Base-by-base conservation (phyloP, 2,888 invertebrate genomes). In the Synanthedon andrenaeformis region DNA sequence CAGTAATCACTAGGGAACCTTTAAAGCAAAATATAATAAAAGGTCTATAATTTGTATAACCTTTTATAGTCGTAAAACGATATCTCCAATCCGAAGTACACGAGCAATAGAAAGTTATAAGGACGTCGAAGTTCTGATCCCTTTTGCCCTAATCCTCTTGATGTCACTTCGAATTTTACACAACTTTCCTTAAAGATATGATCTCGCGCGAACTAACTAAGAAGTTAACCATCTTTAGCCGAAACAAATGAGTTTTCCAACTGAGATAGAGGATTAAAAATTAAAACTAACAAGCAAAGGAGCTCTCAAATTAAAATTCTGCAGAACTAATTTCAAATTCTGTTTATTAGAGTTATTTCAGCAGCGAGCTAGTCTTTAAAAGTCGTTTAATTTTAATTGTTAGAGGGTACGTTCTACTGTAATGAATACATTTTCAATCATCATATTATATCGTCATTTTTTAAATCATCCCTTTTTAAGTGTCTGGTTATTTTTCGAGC, bases 81-180 rank as follows among this genome's bases (percentile, higher is more conserved):
- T 49, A 23, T 49, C 49, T 64, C 62, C 56, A 53, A 55, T 67
- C 61, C 56, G 63, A 65, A 64, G 66, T 68, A 70, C 67, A 69
- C 68, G 69, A 69, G 67, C 69, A 56, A 69, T 68, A 63, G 68
- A 67, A 72, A 72, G 72, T 72, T 74, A 74, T 65, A 70, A 69
- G 68, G 70, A 66, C 62, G 63, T 50, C 58, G 56, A 74, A 76
- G 69, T 74, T 75, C 62, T 58, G 65, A 71, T 72, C 71, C 69
- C 64, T 69, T 62, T 59, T 54, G 59, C 62, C 66, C 59, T 71
- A 74, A 76, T 70, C 70, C 71, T 63, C 61, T 59, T 67, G 67
- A 66, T 69, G 69, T 68, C 67, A 64, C 66, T 66, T 59, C 58
- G 61, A 64, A 69, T 72, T 72, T 72, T 65, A 65, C 62, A 65